These are phyloP conservation scores for Dermatophagoides farinae DNA, from an alignment of 1,140 invertebrate genomes.

Conservation along the genomic window DNA sequence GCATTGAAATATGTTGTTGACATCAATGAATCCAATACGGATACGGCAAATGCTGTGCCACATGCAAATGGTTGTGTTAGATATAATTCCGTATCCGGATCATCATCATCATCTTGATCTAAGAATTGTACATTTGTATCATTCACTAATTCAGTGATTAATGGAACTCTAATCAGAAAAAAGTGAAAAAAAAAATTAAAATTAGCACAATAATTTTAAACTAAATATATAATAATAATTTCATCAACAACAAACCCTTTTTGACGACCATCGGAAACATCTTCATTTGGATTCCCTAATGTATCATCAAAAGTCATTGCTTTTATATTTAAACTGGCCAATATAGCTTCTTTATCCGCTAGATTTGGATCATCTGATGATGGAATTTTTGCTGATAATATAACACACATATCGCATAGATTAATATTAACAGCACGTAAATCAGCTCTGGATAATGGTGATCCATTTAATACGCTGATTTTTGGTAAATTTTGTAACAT, in stretches of 20 bases:
- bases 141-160: constrained; percentile 83
- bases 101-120: constrained; percentile 98
- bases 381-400: constrained; percentile 83
- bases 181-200: background rate
- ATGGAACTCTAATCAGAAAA: constrained; percentile 70
- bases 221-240: background rate
- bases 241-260: too few species aligned
- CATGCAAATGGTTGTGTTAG: constrained; percentile 98
- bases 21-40: constrained; percentile 97
- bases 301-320: constrained; percentile 98
- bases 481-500: constrained; percentile 98
- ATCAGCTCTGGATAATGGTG: constrained; percentile 90
- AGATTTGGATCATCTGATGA: constrained; percentile 93
- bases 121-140: constrained; percentile 99
- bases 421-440: constrained; percentile 96
- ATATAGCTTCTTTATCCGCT: constrained; percentile 96
- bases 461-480: constrained; percentile 94
- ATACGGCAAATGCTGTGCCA: constrained; percentile 97
- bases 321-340: constrained; percentile 98
- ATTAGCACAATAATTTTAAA: background rate
- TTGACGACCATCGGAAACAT: background rate
- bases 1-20: constrained; percentile 99
- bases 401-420: constrained; percentile 94
- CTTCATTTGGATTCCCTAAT: constrained; percentile 41
- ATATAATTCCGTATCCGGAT: constrained; percentile 96